Percentiles rank a stretch among this genome's conserved stretches.
Evolutionary conservation across 2,113 vertebrate genomes (phyloP).

Genomic region (Sylvia atricapilla): DNA sequence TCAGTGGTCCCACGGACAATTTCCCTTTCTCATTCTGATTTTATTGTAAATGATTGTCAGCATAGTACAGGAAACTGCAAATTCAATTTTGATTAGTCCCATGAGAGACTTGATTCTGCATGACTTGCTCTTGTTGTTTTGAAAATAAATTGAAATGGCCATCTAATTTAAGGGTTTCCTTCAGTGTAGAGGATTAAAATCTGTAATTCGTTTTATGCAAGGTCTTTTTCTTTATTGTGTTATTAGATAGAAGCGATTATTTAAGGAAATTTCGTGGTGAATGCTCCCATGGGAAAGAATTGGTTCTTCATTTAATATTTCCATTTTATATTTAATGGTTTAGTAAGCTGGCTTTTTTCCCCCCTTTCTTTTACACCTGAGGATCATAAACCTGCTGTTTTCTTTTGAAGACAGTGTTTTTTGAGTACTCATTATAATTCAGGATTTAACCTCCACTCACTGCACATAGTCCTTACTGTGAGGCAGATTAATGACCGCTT

Average conservation of each 20-base stretch:
- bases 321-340: conserved; percentile 26
- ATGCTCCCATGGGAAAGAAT: not conserved
- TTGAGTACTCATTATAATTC: conserved; percentile 46
- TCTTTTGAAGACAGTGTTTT: conserved; percentile 44
- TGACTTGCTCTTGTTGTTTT: conserved; percentile 14
- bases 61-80: conserved; percentile 37
- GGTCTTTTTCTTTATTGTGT: not conserved
- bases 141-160: conserved; percentile 16
- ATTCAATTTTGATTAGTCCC: conserved; percentile 61
- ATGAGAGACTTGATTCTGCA: conserved; percentile 4
- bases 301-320: conserved; percentile 28
- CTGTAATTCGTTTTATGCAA: not conserved
- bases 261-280: not conserved
- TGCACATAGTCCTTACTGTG: conserved; percentile 23
- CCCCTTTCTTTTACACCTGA: not conserved
- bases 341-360: not conserved
- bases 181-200: not conserved
- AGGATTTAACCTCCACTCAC: conserved; percentile 36
- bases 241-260: conserved; percentile 12
- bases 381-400: conserved; percentile 39
- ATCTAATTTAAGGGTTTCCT: not conserved
- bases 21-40: conserved; percentile 64
- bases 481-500: conserved; percentile 23
- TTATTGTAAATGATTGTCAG: conserved; percentile 69
- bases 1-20: conserved; percentile 67